phyloP scores from a whole-genome alignment of 2,113 vertebrate genomes.

The Phalacrocorax pelagicus region DNA sequence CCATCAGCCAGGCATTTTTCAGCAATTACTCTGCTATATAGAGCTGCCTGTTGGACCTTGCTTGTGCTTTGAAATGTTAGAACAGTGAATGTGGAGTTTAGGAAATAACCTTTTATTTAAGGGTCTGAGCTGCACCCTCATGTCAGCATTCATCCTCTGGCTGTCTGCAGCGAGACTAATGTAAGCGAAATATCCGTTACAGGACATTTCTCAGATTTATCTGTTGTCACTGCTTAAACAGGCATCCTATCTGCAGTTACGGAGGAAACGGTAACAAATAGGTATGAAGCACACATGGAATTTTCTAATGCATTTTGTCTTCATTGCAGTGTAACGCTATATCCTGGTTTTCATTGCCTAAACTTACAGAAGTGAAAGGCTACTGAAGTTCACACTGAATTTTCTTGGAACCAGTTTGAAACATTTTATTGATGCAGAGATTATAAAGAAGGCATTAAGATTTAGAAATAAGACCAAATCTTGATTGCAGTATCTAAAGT shows the following conservation, averaged over 20 bases:
- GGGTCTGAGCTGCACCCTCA: background rate
- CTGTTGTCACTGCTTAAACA: background rate
- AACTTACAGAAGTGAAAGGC: background rate
- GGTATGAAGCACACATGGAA: background rate
- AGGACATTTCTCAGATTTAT: background rate
- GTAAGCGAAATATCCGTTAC: background rate
- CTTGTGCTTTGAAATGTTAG: background rate
- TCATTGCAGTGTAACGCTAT: background rate
- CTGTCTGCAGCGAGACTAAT: background rate
- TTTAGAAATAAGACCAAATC: background rate
- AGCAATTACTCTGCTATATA: background rate
- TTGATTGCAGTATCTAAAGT: background rate
- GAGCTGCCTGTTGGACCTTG: background rate
- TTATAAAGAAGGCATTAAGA: background rate
- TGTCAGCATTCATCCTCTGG: background rate
- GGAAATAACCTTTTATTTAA: background rate
- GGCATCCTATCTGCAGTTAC: background rate
- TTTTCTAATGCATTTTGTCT: background rate
- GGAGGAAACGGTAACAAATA: background rate
- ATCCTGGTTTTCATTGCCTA: background rate
- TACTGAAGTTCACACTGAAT: background rate
- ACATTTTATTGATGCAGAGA: background rate
- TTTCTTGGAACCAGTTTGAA: background rate
- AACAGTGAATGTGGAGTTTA: background rate
- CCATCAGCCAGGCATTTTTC: background rate